Base-by-base conservation (phyloP, 2,113 vertebrate species). In the Scalopus aquaticus region DNA sequence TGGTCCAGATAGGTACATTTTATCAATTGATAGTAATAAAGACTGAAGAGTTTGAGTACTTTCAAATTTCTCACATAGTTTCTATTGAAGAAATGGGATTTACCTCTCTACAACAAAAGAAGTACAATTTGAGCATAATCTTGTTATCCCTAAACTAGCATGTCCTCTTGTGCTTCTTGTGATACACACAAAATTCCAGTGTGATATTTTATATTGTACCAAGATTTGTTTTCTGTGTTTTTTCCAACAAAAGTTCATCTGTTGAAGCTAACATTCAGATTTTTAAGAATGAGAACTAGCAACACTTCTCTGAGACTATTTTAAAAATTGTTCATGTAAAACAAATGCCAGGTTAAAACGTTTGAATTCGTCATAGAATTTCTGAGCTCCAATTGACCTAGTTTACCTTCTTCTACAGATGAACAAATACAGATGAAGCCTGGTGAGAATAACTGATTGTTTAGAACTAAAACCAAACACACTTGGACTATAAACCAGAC, bases 381-480 rank as follows among this genome's bases (percentile, higher is more conserved):
- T 76, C 67, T 93, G 49, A 90, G 87, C 74, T 93, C 72, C 92
- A 72, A 96, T 76, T 90, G 93, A 94, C 92, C 95, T 92, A 73
- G 20, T 95, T 96, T 94, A 86, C 77, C 89, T 92, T 96, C 87
- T 64, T 73, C 65, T 85, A 80, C 67, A 81, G 83, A 94, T 69
- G 90, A 72, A 84, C 69, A 62, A 79, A 92, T 8, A 22, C 7
- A 70, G 67, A 37, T 58, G 44, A 83, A 94, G 56, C 30, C 49
- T 49, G 49, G 44, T 22, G 51, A 90, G 22, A n/a, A 32, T 58
- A 54, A 79, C 56, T 60, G 69, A 72, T 2, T 4, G 1, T 69
- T 64, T 46, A 79, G 51, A 64, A 85, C 73, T 70, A 64, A 92
- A 85, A 89, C 44, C 54, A 78, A 85, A 58, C 1, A 8, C 30